Conservation (phyloP, 1,140 invertebrate species). For the Chironomus striatipennis region DNA sequence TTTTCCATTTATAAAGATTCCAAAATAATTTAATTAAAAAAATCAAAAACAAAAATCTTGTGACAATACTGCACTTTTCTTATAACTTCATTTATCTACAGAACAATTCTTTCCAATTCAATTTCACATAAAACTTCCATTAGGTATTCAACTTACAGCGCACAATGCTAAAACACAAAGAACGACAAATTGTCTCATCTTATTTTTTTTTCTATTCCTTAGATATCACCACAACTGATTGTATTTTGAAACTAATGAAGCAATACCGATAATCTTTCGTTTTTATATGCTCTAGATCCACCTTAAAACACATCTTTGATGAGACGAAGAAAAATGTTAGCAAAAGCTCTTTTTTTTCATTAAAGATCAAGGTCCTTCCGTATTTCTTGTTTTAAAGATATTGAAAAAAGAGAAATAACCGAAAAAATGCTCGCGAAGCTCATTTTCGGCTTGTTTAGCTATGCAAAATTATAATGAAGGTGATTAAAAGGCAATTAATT, state of each 20-base stretch:
- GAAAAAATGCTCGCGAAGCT: too few species aligned
- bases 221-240: neutral
- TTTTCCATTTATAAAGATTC: too few species aligned
- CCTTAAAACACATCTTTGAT: neutral
- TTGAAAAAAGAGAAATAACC: neutral
- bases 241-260: neutral
- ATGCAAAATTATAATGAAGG: too few species aligned
- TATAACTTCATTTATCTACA: too few species aligned
- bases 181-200: neutral
- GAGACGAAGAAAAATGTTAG: neutral
- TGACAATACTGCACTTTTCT: too few species aligned
- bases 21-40: too few species aligned
- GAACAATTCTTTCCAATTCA: too few species aligned
- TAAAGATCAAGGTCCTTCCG: constrained; percentile 11
- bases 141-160: neutral
- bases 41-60: too few species aligned
- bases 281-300: constrained; percentile 7
- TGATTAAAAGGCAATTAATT: too few species aligned
- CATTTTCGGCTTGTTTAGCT: too few species aligned
- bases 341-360: neutral
- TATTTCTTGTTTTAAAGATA: constrained; percentile 2
- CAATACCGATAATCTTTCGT: neutral
- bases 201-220: neutral
- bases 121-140: neutral
- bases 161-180: neutral